phyloP scores from a whole-genome alignment of 2,797 vertebrate genomes.

The Emys orbicularis region DNA sequence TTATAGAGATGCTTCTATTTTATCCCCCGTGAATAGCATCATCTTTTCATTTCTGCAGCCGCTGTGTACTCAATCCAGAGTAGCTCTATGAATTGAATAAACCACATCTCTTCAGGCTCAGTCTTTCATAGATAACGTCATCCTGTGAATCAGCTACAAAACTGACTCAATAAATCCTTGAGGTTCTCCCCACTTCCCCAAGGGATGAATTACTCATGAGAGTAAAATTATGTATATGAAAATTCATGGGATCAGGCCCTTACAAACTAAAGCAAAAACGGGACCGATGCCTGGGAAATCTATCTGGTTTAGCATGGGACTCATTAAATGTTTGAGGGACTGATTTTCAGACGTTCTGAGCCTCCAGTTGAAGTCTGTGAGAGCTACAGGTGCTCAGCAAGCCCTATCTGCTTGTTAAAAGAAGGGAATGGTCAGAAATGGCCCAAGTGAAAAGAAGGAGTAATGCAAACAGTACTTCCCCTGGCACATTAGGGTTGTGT shows the following conservation, averaged over 20 bases:
- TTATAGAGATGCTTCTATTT: not conserved
- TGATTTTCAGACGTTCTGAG: not conserved
- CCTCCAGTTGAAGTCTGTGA: not conserved
- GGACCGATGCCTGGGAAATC: not conserved
- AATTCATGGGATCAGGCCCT: not conserved
- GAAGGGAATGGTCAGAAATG: slow-evolving; percentile 13
- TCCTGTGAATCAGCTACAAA: not conserved
- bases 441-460: slow-evolving; percentile 25
- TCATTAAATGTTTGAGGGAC: slow-evolving; percentile 16
- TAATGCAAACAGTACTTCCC: slow-evolving; percentile 15
- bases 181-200: not conserved
- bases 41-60: not conserved
- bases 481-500: accelerated
- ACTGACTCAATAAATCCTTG: not conserved
- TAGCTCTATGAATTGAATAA: not conserved
- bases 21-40: not conserved
- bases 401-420: not conserved
- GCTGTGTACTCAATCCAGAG: not conserved
- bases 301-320: not conserved
- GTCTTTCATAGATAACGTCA: not conserved
- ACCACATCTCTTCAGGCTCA: not conserved
- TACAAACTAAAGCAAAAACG: not conserved
- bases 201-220: not conserved
- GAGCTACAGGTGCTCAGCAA: slow-evolving; percentile 1
- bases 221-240: accelerated